Evolutionary conservation across 1,140 invertebrate species (phyloP), one percentile per base, ranked within the genome.

Genomic region (Drosophila murphyi): DNA sequence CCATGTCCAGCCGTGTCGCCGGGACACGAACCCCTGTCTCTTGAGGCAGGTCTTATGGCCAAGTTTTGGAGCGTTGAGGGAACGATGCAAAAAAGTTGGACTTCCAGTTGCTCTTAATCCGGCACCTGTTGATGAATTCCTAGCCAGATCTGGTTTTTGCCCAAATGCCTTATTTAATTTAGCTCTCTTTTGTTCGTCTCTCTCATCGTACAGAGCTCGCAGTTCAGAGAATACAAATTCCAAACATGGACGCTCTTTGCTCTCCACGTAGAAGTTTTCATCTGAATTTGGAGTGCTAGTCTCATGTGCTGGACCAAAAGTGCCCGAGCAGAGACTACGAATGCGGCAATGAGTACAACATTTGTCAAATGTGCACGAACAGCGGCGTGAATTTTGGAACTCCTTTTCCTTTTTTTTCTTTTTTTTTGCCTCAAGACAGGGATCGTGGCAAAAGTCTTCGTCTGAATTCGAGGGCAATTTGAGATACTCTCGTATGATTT

Each of bases 1-100:
- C 91, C 91, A 92, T 0, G 76, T 39, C 91, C 91, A 92, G 35
- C 91, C 91, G 32, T 92, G 92, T 2, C 68, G 72, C 0, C 72
- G 71, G 0, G 91, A 74, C 0, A 92, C 90, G 5, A 1, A 31
- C 0, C 5, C 29, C 0, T 56, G 6, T 0, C 7, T 32, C 8
- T 74, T 77, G 1, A 82, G 12, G 20, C 91, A 92, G 0, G 32
- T 37, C n/a, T 76, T 82, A 29, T 92, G 91, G 0, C 91, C 78
- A 28, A 70, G 12, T 10, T 70, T 74, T 0, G 50, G 50, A 2
- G 6, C 2, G 3, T 32, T n/a, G 2, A 48, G 4, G 3, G 4
- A 2, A 6, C 71, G 63, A 34, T 68, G 39, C 29, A 68, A 10
- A n/a, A 60, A 60, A 3, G 48, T 39, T 2, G 71, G 55, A 52